A percentile compares a stretch with the other conserved stretches of the same genome.
Conservation (phyloP, 1,140 invertebrate genomes). For the Leptopilina boulardi region DNA sequence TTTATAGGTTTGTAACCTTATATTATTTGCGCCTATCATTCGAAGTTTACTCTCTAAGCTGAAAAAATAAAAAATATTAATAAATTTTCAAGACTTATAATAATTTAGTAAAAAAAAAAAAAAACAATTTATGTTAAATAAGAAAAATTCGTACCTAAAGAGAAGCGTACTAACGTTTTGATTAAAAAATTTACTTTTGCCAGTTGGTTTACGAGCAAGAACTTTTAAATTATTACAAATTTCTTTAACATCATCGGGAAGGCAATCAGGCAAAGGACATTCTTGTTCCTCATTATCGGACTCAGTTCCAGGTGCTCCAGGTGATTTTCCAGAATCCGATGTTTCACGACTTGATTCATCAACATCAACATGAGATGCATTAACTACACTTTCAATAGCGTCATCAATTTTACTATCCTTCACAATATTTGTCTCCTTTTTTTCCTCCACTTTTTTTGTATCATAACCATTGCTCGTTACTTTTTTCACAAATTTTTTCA, state of each 20-base stretch:
- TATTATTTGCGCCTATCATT: constrained; percentile 67
- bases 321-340: constrained; percentile 69
- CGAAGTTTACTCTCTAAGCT: constrained; percentile 80
- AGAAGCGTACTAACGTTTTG: constrained; percentile 79
- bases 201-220: constrained; percentile 72
- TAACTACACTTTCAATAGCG: constrained; percentile 79
- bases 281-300: constrained; percentile 72
- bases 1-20: constrained; percentile 78
- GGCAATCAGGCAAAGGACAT: constrained; percentile 77
- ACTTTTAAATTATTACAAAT: constrained; percentile 79
- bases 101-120: constrained; percentile 19
- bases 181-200: constrained; percentile 82
- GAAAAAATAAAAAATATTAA: constrained; percentile 58
- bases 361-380: constrained; percentile 70
- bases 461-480: constrained; percentile 65
- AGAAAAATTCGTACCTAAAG: constrained; percentile 75
- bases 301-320: constrained; percentile 60
- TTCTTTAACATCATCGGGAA: constrained; percentile 78
- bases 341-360: constrained; percentile 74
- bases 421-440: constrained; percentile 55
- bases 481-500: constrained; percentile 69
- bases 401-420: constrained; percentile 70
- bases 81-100: constrained; percentile 40
- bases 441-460: constrained; percentile 63
- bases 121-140: constrained; percentile 32